Base-by-base conservation (phyloP, 2,113 vertebrate genomes). In the Ondatra zibethicus region DNA sequence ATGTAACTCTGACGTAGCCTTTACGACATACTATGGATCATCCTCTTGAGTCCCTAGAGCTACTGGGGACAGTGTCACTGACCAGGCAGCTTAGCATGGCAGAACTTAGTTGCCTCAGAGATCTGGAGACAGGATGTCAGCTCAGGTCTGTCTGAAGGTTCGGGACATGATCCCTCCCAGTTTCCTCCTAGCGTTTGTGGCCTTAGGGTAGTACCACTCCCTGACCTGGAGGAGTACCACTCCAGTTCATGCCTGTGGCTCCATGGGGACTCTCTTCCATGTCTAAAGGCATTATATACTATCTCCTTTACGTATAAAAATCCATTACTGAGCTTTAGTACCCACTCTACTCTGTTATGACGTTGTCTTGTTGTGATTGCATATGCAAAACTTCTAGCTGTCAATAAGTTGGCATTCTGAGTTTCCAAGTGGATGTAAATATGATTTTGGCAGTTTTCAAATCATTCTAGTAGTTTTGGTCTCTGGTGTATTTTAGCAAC, bases 171-270 rank as follows among this genome's bases (percentile, higher is more conserved):
- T 88, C 21, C 19, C 19, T n/a, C 33, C 36, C 84, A 45, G 17
- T 5, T 45, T 33, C 17, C 82, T 86, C 61, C 16, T 66, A 45
- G 58, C 6, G 31, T 84, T 65, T 85, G 58, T 14, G 31, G 25
- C 5, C 55, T 39, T 39, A 7, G 80, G 23, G 1, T 27, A 36
- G 1, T 5, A 11, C 9, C 7, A 1, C 27, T 39, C 19, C n/a
- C 12, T 8, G 36, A 61, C 55, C 58, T 55, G 3, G 81, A 7
- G 5, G n/a, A n/a, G 1, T 8, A 7, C 14, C 5, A 1, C 27
- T 92, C 10, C 42, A 77, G n/a, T 55, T 70, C 73, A 61, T 11
- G 0, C 55, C n/a, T 95, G 9, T 5, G 0, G 39, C 17, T 85
- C 88, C 23, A 8, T 21, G 3, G 58, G 42, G 8, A 4, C 29